Percentiles rank a stretch among this genome's conserved stretches.
These are phyloP conservation scores for Ptilodon capucinus DNA, from an alignment of 2,888 invertebrate species.

Conservation along the genomic window DNA sequence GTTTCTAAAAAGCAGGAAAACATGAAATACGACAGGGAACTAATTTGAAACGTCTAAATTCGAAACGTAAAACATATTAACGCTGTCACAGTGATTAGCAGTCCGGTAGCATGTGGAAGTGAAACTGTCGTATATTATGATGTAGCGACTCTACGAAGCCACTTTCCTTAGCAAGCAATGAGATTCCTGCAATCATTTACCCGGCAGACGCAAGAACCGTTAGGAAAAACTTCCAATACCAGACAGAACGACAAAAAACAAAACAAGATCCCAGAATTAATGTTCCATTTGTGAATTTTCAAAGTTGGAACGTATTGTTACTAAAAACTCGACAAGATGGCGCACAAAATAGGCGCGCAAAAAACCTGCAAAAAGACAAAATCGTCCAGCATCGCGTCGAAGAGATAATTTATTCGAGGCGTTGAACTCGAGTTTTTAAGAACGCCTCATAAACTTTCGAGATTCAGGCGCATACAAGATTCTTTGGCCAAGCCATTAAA, in stretches of 20 bases:
- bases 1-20: neutral
- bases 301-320: neutral
- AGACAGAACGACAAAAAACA: neutral
- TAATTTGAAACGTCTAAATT: conserved; percentile 2
- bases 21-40: neutral
- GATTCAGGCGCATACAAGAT: neutral
- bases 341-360: neutral
- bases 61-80: neutral
- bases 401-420: neutral
- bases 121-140: conserved; percentile 38
- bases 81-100: conserved; percentile 23
- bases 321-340: neutral
- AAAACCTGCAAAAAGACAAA: neutral
- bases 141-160: conserved; percentile 28
- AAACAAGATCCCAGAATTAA: neutral
- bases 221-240: neutral
- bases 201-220: neutral
- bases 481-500: neutral
- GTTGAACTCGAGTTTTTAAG: neutral
- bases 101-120: conserved; percentile 30
- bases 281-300: neutral
- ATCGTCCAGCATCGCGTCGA: neutral
- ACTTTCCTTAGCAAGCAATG: conserved; percentile 33
- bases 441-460: neutral
- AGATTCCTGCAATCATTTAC: conserved; percentile 11